Base-by-base conservation (phyloP, 2,888 invertebrate genomes). In the Venusia cambrica region DNA sequence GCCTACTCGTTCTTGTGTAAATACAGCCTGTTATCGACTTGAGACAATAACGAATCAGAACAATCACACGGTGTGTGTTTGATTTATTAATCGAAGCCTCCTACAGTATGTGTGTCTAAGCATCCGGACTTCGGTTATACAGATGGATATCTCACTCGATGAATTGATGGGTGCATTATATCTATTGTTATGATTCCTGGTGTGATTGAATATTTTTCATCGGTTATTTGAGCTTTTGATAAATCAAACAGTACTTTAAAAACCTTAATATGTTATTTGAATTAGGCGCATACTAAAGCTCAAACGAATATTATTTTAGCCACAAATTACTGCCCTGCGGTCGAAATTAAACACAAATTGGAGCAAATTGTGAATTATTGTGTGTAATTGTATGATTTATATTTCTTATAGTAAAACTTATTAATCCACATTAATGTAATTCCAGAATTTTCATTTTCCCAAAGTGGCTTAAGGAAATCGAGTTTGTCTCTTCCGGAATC, bases 11-110 rank as follows among this genome's bases (percentile, higher is more conserved):
- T 66, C 62, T 62, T 72, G 65, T 65, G 73, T 78, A 79, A 83
- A 84, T 73, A 66, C 47, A 62, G 43, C 45, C 52, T 76, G 73
- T 71, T 73, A 74, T 71, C 64, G 58, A 60, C 62, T 58, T 65
- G 72, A 79, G 79, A 84, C 80, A 83, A 80, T 80, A 79, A 75
- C 67, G 72, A 73, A 73, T 73, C 67, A 60, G 62, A 68, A 75
- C 75, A 74, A 81, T 81, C 74, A 58, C 50, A 44, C 54, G 62
- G 62, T 71, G 69, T n/a, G n/a, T 77, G 65, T 74, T 80, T 81
- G 81, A 81, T 81, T 83, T 83, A 84, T 81, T 75, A 77, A 73
- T 61, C 67, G 61, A 62, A 60, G 62, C 61, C 56, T 31, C 38
- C 27, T 32, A 14, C 21, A 17, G n/a, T 5, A 32, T 28, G 33